Conservation (phyloP, 1,140 invertebrate genomes). For the Nebria ingens region DNA sequence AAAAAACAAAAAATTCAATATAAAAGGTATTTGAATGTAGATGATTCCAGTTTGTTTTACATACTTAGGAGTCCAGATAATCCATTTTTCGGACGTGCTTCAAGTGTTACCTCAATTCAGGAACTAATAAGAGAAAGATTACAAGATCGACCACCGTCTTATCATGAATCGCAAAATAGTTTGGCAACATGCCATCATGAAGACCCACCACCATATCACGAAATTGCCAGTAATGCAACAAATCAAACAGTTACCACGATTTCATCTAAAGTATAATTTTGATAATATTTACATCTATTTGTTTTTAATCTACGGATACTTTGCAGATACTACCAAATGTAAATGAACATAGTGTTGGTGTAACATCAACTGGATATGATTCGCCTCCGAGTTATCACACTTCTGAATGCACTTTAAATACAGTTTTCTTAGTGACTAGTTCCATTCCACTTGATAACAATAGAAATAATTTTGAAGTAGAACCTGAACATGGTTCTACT, state of each 20-base stretch:
- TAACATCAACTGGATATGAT: neutral
- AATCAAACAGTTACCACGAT: neutral
- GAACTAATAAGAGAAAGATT: neutral
- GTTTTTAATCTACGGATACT: neutral
- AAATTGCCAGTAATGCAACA: neutral
- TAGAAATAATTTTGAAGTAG: no score
- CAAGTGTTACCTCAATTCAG: slow-evolving; percentile 1
- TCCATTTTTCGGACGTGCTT: neutral
- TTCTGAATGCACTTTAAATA: neutral
- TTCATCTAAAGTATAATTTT: neutral
- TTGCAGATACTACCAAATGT: neutral
- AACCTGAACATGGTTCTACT: no score
- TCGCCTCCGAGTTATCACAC: neutral
- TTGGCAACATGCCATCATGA: neutral
- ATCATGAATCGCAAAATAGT: slow-evolving; percentile 3
- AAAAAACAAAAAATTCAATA: no score
- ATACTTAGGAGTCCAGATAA: neutral
- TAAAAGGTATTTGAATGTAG: neutral
- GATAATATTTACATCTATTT: neutral
- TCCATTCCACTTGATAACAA: no score
- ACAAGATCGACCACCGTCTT: slow-evolving; percentile 5
- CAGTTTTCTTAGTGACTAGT: no score
- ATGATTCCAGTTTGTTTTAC: neutral
- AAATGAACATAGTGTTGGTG: neutral
- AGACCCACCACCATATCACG: neutral